Conservation (phyloP, 2,797 vertebrate genomes). For the Trachurus trachurus region DNA sequence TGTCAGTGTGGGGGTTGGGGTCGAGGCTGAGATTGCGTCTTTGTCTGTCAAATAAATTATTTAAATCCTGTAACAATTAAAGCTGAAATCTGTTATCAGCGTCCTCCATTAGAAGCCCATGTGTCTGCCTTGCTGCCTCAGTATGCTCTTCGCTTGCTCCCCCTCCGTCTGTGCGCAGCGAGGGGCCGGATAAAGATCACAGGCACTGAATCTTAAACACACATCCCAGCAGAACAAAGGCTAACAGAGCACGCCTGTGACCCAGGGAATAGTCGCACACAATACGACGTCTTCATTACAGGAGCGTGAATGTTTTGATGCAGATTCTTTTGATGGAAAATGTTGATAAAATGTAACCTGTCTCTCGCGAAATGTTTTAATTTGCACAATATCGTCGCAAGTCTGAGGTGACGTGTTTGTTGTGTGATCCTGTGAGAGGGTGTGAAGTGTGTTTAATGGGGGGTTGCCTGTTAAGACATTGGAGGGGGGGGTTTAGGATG, state of each 20-base stretch:
- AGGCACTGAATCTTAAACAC: slow-evolving; percentile 75
- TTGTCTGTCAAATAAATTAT: slow-evolving; percentile 85
- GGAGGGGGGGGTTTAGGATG: not conserved
- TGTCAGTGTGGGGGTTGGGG: slow-evolving; percentile 40
- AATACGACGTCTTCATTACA: slow-evolving; percentile 48
- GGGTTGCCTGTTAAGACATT: slow-evolving; percentile 15
- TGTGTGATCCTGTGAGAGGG: slow-evolving; percentile 5
- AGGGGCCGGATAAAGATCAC: slow-evolving; percentile 73
- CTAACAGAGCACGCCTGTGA: slow-evolving; percentile 40
- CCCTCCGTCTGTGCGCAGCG: slow-evolving; percentile 49
- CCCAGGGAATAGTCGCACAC: slow-evolving; percentile 17
- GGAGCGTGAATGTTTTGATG: slow-evolving; percentile 22
- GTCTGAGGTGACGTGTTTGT: slow-evolving; percentile 20
- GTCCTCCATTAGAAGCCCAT: slow-evolving; percentile 66
- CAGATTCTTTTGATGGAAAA: slow-evolving; percentile 11
- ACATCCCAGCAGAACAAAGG: slow-evolving; percentile 77
- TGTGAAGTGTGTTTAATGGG: slow-evolving; percentile 4
- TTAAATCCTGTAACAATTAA: slow-evolving; percentile 87
- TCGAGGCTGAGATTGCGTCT: slow-evolving; percentile 67
- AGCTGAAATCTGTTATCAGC: slow-evolving; percentile 83
- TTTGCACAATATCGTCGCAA: slow-evolving; percentile 12
- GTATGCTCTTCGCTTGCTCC: slow-evolving; percentile 33
- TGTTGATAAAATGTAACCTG: not conserved
- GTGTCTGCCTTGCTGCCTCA: slow-evolving; percentile 53
- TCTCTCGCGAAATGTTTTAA: slow-evolving; percentile 20